Percentiles rank a stretch among this genome's conserved stretches.
phyloP scores from a whole-genome alignment of 2,797 vertebrate species.

The Pelochelys cantorii region DNA sequence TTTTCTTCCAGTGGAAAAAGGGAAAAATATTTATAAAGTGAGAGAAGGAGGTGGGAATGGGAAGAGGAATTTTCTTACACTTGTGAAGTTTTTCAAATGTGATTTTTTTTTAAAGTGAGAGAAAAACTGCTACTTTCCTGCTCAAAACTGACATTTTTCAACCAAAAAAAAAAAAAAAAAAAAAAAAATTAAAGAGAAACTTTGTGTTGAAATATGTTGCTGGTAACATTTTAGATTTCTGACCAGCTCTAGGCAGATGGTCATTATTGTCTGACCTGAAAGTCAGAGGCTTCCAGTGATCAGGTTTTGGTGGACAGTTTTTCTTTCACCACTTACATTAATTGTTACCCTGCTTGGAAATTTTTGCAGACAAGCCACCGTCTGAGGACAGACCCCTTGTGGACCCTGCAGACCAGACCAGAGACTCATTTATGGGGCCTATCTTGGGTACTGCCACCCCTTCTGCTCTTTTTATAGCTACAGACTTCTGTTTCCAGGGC shows the following conservation, averaged over 20 bases:
- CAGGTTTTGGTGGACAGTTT: background rate
- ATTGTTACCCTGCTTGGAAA: background rate
- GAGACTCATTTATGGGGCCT: background rate
- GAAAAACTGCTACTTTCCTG: background rate
- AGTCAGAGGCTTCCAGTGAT: background rate
- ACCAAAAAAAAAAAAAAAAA: no score
- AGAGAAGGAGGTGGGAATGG: fast-evolving
- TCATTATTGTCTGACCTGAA: background rate
- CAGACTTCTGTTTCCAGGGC: background rate
- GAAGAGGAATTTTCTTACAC: fast-evolving
- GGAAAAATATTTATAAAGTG: background rate
- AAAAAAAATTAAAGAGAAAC: no score
- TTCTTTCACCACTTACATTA: background rate
- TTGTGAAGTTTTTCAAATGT: fast-evolving
- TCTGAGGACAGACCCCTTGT: background rate
- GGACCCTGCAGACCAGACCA: background rate
- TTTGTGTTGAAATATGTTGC: fast-evolving
- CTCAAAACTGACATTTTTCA: background rate
- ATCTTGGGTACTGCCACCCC: background rate
- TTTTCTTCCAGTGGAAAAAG: background rate
- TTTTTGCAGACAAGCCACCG: background rate
- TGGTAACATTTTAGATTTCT: background rate
- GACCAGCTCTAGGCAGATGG: background rate
- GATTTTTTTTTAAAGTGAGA: background rate
- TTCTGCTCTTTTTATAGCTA: background rate